Evolutionary conservation across 2,888 invertebrate species (phyloP), one percentile per base, ranked within the genome.

Genomic region (Alcis repandata): DNA sequence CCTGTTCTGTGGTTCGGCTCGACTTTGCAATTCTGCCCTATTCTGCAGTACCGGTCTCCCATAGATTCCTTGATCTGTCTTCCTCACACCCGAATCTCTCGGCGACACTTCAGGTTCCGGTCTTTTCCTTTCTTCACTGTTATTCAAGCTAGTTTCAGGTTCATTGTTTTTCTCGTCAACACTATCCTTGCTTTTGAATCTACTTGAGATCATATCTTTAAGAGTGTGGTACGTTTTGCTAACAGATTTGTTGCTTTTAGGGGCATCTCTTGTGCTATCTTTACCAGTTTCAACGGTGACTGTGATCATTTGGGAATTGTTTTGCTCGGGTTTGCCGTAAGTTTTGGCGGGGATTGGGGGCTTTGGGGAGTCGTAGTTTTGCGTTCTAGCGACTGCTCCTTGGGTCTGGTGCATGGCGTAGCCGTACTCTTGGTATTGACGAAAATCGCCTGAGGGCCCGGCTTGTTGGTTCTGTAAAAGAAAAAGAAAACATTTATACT

Each of bases 201-300:
- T 95, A 84, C 96, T 96, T 20, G 97, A 97, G 80, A 97, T 96
- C 94, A 97, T 96, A 79, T 97, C 97, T 92, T 97, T 97, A 68
- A 97, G 94, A 4, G 97, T 96, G 83, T 97, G 96, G 80, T 97
- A 97, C 0, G 97, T 97, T 87, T 96, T 96, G 49, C 96, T 95
- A 64, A 96, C 95, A n/a, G 96, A 95, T 83, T 96, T 95, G 51
- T 93, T 90, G 60, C 91, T 94, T 83, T 95, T 94, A 0, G 91
- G 94, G 0, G 94, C 91, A 74, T 95, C 95, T 79, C 92, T 92
- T 15, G 92, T 93, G 41, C 86, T 93, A 59, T 95, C 95, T 80
- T 95, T 95, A 1, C 91, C 94, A 22, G 94, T 93, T 87, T 95
- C 95, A 4, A 95, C 95, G 13, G 95, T 94, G 7, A 95, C 95